These are phyloP conservation scores for Platyscapa corneri DNA, from an alignment of 1,140 invertebrate genomes.

Conservation along the genomic window DNA sequence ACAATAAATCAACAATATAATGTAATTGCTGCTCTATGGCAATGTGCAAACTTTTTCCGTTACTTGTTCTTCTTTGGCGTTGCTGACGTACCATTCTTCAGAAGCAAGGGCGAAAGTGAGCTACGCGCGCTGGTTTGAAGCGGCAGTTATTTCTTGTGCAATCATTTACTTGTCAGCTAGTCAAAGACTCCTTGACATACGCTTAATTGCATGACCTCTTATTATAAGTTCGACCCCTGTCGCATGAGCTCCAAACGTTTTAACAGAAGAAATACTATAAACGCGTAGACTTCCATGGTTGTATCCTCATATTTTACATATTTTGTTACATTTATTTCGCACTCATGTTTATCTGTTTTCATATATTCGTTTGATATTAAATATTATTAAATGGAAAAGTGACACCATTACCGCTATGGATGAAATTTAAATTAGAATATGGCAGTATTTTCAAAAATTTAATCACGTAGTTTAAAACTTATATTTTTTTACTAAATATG, in stretches of 20 bases:
- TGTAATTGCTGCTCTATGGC: too few species aligned
- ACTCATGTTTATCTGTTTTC: background rate
- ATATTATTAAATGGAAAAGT: background rate
- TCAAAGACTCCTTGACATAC: background rate
- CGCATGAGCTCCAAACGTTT: background rate
- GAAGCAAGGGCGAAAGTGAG: background rate
- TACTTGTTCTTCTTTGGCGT: background rate
- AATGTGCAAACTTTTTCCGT: background rate
- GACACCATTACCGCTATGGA: too few species aligned
- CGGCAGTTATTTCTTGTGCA: slow-evolving; percentile 10
- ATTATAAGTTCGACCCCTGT: background rate
- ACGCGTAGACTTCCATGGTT: background rate
- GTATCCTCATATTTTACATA: background rate
- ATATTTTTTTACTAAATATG: too few species aligned
- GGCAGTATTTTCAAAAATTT: too few species aligned
- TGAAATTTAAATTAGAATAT: too few species aligned
- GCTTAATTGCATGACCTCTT: slow-evolving; percentile 8
- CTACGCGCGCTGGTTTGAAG: background rate
- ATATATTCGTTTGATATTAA: background rate
- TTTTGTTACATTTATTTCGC: background rate
- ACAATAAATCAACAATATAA: slow-evolving; percentile 30
- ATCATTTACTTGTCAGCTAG: slow-evolving; percentile 24
- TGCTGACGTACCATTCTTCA: background rate
- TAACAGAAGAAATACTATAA: background rate
- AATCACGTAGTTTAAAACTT: too few species aligned